Evolutionary conservation across 2,113 vertebrate genomes (phyloP).

Genomic region (Leptosomus discolor): DNA sequence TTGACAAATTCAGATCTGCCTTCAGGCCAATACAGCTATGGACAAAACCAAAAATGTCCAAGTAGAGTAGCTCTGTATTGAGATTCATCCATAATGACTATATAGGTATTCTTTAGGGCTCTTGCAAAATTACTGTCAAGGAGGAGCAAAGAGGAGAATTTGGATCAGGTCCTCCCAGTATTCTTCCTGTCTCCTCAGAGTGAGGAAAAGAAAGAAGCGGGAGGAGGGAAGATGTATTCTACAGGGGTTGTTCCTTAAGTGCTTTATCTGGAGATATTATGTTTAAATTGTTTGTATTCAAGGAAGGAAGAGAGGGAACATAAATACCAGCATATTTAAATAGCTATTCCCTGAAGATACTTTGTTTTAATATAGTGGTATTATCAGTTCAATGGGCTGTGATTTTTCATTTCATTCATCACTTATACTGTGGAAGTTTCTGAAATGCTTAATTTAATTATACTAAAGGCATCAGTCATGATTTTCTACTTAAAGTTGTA

Average conservation of each 20-base stretch:
- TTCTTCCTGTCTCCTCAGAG: not conserved
- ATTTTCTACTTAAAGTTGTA: constrained; percentile 51
- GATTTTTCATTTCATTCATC: constrained; percentile 33
- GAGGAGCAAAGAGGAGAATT: not conserved
- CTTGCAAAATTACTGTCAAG: not conserved
- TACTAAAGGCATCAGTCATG: constrained; percentile 30
- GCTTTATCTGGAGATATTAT: not conserved
- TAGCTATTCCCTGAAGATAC: not conserved
- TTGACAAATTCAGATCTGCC: not conserved
- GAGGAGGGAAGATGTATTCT: not conserved
- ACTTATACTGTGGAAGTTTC: not conserved
- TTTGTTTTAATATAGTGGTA: constrained; percentile 9
- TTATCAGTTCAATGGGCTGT: not conserved
- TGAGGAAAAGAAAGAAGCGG: not conserved
- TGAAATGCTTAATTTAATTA: constrained; percentile 33
- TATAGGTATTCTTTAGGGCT: not conserved
- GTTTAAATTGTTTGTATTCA: constrained; percentile 31
- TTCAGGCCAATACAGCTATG: not conserved
- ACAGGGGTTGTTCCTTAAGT: not conserved
- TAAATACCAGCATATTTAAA: constrained; percentile 18
- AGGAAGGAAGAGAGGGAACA: constrained; percentile 28
- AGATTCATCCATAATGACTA: not conserved
- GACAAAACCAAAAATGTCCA: not conserved
- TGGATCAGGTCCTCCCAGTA: not conserved
- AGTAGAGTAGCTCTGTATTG: not conserved